Conservation (phyloP, 2,888 invertebrate genomes). For the Apocheima hispidaria region DNA sequence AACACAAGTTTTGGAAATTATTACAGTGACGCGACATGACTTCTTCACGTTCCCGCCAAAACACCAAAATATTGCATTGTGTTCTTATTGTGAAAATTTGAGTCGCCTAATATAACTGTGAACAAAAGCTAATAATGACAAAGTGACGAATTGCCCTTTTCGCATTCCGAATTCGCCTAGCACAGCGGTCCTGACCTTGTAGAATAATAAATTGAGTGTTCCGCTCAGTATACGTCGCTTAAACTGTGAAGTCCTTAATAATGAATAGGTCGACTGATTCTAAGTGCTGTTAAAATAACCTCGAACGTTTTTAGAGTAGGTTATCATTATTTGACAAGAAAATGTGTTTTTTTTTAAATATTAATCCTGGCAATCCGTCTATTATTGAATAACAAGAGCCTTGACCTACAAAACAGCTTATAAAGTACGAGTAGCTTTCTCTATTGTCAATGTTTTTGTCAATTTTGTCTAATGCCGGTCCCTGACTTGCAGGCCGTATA, state of each 20-base stretch:
- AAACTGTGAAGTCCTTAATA: slow-evolving; percentile 11
- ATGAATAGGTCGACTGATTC: slow-evolving; percentile 4
- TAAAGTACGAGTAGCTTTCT: too few species aligned
- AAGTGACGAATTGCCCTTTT: slow-evolving; percentile 7
- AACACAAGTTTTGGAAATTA: too few species aligned
- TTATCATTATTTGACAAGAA: too few species aligned
- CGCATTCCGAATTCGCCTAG: slow-evolving; percentile 5
- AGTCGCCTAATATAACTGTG: background rate
- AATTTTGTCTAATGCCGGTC: too few species aligned
- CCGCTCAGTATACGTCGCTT: slow-evolving; percentile 1
- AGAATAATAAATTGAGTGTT: slow-evolving; percentile 24
- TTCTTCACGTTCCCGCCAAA: too few species aligned
- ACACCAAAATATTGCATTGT: background rate
- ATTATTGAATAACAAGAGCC: too few species aligned
- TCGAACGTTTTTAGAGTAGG: background rate
- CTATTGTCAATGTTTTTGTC: too few species aligned
- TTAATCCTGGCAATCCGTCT: too few species aligned
- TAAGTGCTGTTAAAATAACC: background rate
- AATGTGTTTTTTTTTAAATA: too few species aligned
- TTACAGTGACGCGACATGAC: too few species aligned
- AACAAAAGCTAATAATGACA: background rate
- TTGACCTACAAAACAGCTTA: too few species aligned
- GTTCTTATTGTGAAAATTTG: background rate
- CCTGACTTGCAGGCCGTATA: too few species aligned
- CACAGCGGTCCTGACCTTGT: slow-evolving; percentile 20